Conservation (phyloP, 2,888 invertebrate genomes). For the Ceriagrion tenellum region DNA sequence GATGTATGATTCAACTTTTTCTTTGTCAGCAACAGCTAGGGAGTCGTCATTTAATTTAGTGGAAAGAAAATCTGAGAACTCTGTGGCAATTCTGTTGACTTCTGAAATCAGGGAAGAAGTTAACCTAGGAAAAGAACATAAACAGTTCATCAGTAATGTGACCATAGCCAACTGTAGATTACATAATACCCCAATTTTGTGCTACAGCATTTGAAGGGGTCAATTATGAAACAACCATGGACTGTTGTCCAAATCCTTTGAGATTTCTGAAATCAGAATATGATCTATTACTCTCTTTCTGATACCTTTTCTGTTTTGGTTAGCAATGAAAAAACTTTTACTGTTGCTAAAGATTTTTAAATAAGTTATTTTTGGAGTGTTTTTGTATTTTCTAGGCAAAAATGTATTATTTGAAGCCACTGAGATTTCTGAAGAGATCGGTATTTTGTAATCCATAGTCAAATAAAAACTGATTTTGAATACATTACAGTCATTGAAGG, state of each 20-base stretch:
- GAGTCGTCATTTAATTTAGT: slow-evolving; percentile 77
- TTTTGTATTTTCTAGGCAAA: background rate
- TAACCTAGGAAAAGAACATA: slow-evolving; percentile 79
- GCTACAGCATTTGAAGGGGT: background rate
- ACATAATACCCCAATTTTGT: background rate
- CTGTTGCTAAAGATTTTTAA: background rate
- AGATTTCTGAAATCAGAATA: background rate
- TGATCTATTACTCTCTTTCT: background rate
- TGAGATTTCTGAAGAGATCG: background rate
- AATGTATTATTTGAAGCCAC: background rate
- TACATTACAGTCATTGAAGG: background rate
- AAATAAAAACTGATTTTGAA: background rate
- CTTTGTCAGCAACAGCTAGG: slow-evolving; percentile 78
- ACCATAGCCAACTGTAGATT: background rate
- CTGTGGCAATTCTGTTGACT: slow-evolving; percentile 84
- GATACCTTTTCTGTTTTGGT: background rate
- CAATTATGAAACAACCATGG: too few relatives aligned
- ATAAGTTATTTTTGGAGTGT: background rate
- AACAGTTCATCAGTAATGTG: background rate
- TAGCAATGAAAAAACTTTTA: background rate
- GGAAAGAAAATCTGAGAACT: slow-evolving; percentile 83
- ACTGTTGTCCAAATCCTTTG: background rate
- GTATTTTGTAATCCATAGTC: background rate
- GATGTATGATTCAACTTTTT: slow-evolving; percentile 83
- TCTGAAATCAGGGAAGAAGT: slow-evolving; percentile 85